phyloP scores from a whole-genome alignment of 2,797 vertebrate species.

The Discoglossus pictus region DNA sequence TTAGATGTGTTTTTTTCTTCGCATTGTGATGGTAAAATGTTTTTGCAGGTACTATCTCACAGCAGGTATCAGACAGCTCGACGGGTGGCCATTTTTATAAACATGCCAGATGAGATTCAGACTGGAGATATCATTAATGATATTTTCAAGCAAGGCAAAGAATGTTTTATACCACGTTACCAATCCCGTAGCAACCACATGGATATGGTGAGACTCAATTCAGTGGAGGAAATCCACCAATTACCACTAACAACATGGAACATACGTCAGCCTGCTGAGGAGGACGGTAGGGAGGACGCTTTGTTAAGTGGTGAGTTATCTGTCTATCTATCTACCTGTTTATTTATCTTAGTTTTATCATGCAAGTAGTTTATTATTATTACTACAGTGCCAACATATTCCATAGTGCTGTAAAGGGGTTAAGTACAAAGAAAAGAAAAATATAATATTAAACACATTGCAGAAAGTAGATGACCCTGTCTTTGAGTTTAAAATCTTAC shows the following conservation, averaged over 20 bases:
- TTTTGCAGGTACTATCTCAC: conserved; percentile 79
- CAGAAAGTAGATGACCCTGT: no score
- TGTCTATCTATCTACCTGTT: background rate
- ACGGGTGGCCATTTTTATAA: conserved; percentile 89
- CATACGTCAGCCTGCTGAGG: conserved; percentile 82
- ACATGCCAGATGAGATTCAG: conserved; percentile 86
- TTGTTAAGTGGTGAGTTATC: conserved; percentile 73
- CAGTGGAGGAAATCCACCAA: conserved; percentile 75
- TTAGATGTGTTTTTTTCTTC: no score
- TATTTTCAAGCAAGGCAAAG: conserved; percentile 79
- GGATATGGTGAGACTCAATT: conserved; percentile 86
- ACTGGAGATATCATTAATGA: conserved; percentile 84
- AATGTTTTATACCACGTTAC: conserved; percentile 90
- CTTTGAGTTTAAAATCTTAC: no score
- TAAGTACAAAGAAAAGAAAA: no score
- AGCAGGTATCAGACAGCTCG: conserved; percentile 75
- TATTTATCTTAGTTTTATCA: no score
- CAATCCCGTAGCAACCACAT: conserved; percentile 76
- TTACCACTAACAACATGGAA: conserved; percentile 88
- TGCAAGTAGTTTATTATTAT: no score
- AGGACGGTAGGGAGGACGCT: conserved; percentile 78
- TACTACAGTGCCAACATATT: no score
- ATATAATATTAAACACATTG: no score
- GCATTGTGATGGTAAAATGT: conserved; percentile 10
- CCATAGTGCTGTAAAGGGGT: no score